Base-by-base conservation (phyloP, 2,888 invertebrate genomes). In the Drymonia ruficornis region DNA sequence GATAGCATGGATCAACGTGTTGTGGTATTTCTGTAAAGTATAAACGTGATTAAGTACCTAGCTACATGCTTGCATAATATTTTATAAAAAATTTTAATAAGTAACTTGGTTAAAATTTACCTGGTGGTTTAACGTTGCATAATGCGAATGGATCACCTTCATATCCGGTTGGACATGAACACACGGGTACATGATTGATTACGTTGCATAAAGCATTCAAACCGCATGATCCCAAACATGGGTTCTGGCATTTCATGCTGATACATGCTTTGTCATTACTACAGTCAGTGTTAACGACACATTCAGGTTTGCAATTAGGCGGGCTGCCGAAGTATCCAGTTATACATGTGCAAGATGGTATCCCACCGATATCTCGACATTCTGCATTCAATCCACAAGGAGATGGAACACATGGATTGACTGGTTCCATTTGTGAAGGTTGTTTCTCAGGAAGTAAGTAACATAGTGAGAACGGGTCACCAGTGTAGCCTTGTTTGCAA, bases 201-300 rank as follows among this genome's bases (percentile, higher is more conserved):
- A 96, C 96, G 75, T 94, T 94, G 74, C 97, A 98, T 45, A 94
- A 86, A 1, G 97, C 96, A 65, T 94, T 94, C 18, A 94, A 75
- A 13, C 97, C 97, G 75, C 97, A 96, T 29, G 96, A 94, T 45
- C 96, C 96, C 7, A 94, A 93, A 75, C 97, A 97, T 15, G 97
- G 97, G 81, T 97, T 95, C 63, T 93, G 93, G 83, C 97, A 97
- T 83, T 95, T 96, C 84, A 95, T 94, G 68, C 94, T 95, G 47
- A 97, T 95, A 75, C 97, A 97, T 7, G 97, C 96, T 74, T 94
- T 93, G 68, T 94, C 94, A 59, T 94, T 95, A 49, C 94, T 86
- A 77, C 97, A 97, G 75, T 97, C 96, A 11, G 95, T 93, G 67
- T 96, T 96, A 38, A 95, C 94, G 6, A 95, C 87, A 80, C 97